Evolutionary conservation across 2,888 invertebrate genomes (phyloP).

Genomic region (Orthosia gracilis): DNA sequence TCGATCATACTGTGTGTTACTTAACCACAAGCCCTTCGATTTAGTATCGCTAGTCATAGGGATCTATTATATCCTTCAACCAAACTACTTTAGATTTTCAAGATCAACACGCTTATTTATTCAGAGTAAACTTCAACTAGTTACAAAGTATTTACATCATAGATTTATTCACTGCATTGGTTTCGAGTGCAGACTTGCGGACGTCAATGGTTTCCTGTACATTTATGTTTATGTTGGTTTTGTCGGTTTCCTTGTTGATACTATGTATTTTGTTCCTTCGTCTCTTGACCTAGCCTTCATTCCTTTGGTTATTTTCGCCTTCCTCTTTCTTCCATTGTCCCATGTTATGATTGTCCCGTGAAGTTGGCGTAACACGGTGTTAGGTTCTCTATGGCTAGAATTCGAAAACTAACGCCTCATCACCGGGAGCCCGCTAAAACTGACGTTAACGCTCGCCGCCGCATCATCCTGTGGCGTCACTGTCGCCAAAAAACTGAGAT

Average conservation of each 20-base stretch:
- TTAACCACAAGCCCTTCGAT: background rate
- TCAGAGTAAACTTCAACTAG: background rate
- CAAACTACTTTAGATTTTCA: background rate
- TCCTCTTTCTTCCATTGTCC: no score
- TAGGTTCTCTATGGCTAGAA: no score
- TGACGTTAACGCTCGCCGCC: no score
- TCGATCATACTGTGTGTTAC: background rate
- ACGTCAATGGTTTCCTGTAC: slow-evolving; percentile 15
- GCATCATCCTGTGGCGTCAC: no score
- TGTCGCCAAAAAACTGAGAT: no score
- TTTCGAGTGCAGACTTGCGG: slow-evolving; percentile 16
- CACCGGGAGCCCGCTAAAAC: no score
- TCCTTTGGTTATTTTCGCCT: background rate
- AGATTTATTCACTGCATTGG: background rate
- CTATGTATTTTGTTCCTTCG: background rate
- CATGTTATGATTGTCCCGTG: no score
- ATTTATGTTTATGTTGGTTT: slow-evolving; percentile 5
- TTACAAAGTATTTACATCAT: background rate
- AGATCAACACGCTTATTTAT: background rate
- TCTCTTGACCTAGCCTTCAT: no score
- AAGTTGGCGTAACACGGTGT: no score
- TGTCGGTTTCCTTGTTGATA: slow-evolving; percentile 22
- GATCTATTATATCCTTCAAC: background rate
- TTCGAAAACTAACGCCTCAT: no score
- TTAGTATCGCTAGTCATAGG: background rate